Conservation (phyloP, 2,113 vertebrate genomes). For the Sinocyclocheilus rhinocerous region DNA sequence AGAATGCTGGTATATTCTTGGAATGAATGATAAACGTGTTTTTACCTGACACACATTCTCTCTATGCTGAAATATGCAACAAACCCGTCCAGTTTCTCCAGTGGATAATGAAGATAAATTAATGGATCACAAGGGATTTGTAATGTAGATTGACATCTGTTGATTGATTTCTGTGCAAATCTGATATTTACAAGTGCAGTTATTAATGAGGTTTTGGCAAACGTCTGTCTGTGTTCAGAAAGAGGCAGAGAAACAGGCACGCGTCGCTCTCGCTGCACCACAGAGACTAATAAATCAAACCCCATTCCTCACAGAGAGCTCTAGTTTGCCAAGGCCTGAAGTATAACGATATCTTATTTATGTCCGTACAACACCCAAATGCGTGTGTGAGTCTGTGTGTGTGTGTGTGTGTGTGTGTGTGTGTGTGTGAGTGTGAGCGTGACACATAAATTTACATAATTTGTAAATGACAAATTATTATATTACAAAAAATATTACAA, state of each 20-base stretch:
- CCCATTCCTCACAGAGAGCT: neutral
- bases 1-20: no score
- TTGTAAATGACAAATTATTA: no score
- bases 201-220: conserved; percentile 14
- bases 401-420: no score
- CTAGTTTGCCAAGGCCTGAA: no score
- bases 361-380: no score
- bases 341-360: neutral
- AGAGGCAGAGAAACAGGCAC: conserved; percentile 9
- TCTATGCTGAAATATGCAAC: neutral
- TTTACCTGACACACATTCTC: no score
- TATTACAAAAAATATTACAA: no score
- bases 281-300: neutral
- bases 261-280: no score
- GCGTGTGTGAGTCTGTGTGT: no score
- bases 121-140: conserved; percentile 3
- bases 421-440: no score
- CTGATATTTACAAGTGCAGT: neutral
- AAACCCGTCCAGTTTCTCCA: neutral
- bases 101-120: conserved; percentile 7
- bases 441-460: no score
- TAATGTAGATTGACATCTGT: conserved; percentile 8
- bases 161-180: neutral
- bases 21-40: no score
- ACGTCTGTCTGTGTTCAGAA: conserved; percentile 25